Base-by-base conservation (phyloP, 2,888 invertebrate species). In the Drosophila affinis region DNA sequence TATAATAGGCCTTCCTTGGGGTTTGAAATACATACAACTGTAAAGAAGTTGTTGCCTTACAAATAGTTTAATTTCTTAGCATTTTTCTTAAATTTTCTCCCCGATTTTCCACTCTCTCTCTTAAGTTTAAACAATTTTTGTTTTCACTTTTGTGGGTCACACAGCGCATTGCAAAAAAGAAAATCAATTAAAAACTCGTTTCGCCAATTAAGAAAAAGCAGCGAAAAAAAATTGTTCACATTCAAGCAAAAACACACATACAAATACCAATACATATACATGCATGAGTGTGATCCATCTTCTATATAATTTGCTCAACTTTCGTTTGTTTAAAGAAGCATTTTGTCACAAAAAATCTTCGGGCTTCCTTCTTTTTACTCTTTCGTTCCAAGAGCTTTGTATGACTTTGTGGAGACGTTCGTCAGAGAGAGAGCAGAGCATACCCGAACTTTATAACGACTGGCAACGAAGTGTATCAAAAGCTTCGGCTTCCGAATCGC, bases 171-270 rank as follows among this genome's bases (percentile, higher is more conserved):
- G 68, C 52, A 62, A 59, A 68, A 58, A 48, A 21, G 24, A 45
- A 63, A 68, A 77, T 83, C 69, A 77, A 80, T 80, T 82, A 72
- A 67, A 70, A 62, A 62, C 64, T 58, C 51, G 64, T 64, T 62
- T 62, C 47, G 75, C 77, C 65, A 65, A 65, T 65, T 65, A 55
- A 55, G 54, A 49, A 32, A 49, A 32, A 27, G 27, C 21, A 46
- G 39, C 34, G 34, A 44, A 12, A 39, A 29, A 53, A 44, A 53
- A 52, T 18, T 18, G 6, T 9, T 12, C 34, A 52, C 32, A 34
- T 52, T 12, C 18, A 32, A 3, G 17, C 47, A 6, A 18, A 29
- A 29, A 62, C 18, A 9, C 9, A 29, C 34, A 29, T 21, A 51
- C 18, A 12, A 1, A n/a, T 24, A 21, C 27, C n/a, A n/a, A n/a